A percentile compares a stretch with the other conserved stretches of the same genome.
These are phyloP conservation scores for Martes flavigula DNA, from an alignment of 2,797 vertebrate genomes.

Conservation along the genomic window DNA sequence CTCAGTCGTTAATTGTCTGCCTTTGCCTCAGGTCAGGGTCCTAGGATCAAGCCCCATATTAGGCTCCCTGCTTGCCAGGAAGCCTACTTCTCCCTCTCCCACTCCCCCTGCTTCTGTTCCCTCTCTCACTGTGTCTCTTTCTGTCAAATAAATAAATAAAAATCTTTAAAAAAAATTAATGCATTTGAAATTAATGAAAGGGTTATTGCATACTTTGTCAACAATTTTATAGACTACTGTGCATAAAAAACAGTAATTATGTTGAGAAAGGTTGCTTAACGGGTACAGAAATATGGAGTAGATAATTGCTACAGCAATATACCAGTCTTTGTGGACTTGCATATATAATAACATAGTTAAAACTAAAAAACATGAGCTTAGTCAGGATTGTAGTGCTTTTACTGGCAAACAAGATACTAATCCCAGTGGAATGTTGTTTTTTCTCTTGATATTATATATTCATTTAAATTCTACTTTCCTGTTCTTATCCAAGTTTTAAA, in stretches of 20 bases:
- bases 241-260: conserved; percentile 73
- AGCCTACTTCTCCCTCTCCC: no score
- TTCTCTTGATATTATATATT: neutral
- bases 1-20: no score
- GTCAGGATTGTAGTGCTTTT: neutral
- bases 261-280: conserved; percentile 73
- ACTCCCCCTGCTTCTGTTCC: no score
- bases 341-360: conserved; percentile 18
- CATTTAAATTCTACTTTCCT: conserved; percentile 23
- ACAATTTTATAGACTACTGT: conserved; percentile 71
- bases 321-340: conserved; percentile 8
- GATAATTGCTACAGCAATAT: conserved; percentile 52
- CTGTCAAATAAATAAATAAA: no score
- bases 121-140: no score
- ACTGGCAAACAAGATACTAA: neutral
- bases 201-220: conserved; percentile 75
- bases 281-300: conserved; percentile 58
- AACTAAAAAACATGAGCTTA: conserved; percentile 38
- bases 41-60: no score
- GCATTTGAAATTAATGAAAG: conserved; percentile 78
- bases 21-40: no score
- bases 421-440: neutral
- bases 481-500: neutral
- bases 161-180: neutral
- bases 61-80: no score